phyloP scores from a whole-genome alignment of 2,113 vertebrate species.

The Charadrius vociferus region DNA sequence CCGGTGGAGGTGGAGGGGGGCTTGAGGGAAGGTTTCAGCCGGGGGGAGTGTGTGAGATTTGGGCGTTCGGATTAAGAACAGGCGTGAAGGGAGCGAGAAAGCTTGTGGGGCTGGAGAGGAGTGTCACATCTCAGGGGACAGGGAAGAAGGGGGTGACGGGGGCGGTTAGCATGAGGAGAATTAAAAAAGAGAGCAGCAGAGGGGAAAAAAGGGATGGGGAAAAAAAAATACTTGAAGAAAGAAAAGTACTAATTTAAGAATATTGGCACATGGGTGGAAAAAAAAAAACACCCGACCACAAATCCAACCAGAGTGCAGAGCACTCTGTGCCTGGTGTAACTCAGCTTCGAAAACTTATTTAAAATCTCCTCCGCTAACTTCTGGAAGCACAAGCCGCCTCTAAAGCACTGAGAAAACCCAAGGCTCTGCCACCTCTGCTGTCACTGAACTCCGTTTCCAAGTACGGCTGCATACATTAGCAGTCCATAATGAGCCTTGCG shows the following conservation, averaged over 20 bases:
- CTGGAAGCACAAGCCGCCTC: background rate
- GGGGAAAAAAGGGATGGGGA: too few species aligned
- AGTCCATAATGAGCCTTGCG: background rate
- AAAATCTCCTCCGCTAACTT: background rate
- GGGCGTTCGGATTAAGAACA: background rate
- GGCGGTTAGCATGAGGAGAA: too few species aligned
- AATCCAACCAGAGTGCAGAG: background rate
- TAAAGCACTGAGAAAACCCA: background rate
- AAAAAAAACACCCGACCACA: too few species aligned
- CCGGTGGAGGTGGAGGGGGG: too few species aligned
- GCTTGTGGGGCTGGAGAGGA: background rate
- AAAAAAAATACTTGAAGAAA: background rate
- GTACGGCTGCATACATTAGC: background rate
- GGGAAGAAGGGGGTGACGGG: accelerated
- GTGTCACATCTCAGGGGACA: background rate
- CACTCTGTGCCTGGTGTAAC: background rate
- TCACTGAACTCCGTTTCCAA: background rate
- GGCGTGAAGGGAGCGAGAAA: background rate
- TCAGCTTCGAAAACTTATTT: accelerated
- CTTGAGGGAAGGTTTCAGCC: background rate
- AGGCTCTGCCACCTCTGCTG: background rate
- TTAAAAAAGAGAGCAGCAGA: background rate
- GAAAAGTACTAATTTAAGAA: background rate
- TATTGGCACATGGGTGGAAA: too few species aligned
- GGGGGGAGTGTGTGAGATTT: background rate